Conservation (phyloP, 2,888 invertebrate species). For the Nomada ruficornis region DNA sequence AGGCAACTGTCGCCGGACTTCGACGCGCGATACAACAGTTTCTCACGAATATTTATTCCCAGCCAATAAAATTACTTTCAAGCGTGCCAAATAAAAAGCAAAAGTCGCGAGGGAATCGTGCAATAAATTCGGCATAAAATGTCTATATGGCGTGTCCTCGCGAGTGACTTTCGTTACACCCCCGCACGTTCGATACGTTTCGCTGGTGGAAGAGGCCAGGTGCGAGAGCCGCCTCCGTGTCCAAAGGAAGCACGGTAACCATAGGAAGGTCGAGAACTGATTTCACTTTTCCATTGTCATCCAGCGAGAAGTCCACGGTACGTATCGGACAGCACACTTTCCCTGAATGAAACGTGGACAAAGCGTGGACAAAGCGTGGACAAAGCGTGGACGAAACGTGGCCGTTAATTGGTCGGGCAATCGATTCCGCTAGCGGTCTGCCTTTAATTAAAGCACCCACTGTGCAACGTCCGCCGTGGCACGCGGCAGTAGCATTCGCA, state of each 20-base stretch:
- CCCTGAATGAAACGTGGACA: slow-evolving; percentile 59
- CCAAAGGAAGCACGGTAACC: slow-evolving; percentile 30
- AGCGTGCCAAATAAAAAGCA: no score
- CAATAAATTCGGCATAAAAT: not conserved
- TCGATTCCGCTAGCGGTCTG: slow-evolving; percentile 18
- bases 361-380: slow-evolving; percentile 25
- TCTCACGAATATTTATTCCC: no score
- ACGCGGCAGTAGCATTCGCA: no score
- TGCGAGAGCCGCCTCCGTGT: not conserved
- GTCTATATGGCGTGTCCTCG: not conserved
- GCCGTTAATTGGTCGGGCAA: slow-evolving; percentile 51
- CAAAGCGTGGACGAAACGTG: slow-evolving; percentile 43
- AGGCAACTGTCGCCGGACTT: no score
- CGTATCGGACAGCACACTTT: slow-evolving; percentile 68
- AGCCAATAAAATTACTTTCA: no score
- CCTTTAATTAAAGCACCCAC: slow-evolving; percentile 19
- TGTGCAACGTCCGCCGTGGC: not conserved
- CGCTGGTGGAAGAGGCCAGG: slow-evolving; percentile 40
- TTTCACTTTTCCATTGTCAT: slow-evolving; percentile 79
- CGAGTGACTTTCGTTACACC: slow-evolving; percentile 42
- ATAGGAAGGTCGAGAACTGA: slow-evolving; percentile 45
- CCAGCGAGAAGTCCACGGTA: slow-evolving; percentile 46
- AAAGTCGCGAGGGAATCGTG: no score
- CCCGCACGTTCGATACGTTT: slow-evolving; percentile 22
- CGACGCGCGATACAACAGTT: no score